Conservation (phyloP, 2,888 invertebrate species). For the Leucophenga montana region DNA sequence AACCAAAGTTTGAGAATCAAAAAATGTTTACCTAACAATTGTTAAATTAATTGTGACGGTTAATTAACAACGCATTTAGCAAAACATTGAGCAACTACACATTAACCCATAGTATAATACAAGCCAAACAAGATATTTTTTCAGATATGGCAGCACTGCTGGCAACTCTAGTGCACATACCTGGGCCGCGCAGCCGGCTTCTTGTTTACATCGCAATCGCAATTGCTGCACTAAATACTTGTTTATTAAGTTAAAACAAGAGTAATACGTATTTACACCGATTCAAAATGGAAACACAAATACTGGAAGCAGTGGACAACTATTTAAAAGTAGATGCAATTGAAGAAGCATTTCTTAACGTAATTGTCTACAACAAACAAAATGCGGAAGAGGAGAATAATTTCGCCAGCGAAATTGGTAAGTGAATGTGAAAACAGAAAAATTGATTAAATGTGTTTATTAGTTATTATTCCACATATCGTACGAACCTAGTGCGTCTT, state of each 20-base stretch:
- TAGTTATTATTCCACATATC: background rate
- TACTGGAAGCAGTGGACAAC: constrained; percentile 63
- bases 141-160: too few species aligned
- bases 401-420: constrained; percentile 77
- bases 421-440: constrained; percentile 25
- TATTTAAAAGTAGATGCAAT: constrained; percentile 82
- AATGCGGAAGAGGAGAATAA: constrained; percentile 76
- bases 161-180: too few species aligned
- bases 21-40: too few species aligned
- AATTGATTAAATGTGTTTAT: background rate
- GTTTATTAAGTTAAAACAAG: constrained; percentile 43
- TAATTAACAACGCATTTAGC: too few species aligned
- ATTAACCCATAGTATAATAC: too few species aligned
- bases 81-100: too few species aligned
- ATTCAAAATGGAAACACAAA: constrained; percentile 62
- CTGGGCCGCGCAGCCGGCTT: too few species aligned
- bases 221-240: constrained; percentile 39
- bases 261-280: background rate
- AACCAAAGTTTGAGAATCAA: too few species aligned
- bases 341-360: constrained; percentile 92
- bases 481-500: constrained; percentile 73
- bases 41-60: too few species aligned
- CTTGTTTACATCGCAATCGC: background rate
- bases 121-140: too few species aligned
- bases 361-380: constrained; percentile 80